Conservation (phyloP, 2,888 invertebrate genomes). For the Luffia ferchaultella region DNA sequence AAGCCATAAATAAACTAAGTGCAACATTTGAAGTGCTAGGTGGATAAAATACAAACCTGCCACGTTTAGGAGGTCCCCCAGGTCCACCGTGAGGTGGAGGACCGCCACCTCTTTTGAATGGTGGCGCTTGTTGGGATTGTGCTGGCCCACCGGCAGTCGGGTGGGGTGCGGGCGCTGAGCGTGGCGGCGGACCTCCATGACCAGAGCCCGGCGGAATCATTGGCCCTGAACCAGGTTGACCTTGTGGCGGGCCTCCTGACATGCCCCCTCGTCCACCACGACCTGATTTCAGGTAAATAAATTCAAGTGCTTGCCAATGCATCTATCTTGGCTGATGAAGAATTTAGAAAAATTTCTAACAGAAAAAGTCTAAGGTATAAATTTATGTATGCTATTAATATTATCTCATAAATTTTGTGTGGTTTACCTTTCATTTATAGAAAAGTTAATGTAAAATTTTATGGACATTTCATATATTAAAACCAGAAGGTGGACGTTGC, state of each 20-base stretch:
- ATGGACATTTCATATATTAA: no score
- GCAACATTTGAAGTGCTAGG: no score
- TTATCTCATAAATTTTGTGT: no score
- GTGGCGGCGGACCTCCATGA: slow-evolving; percentile 18
- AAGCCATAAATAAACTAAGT: no score
- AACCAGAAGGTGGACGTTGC: no score
- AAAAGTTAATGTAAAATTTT: no score
- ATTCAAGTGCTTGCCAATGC: no score
- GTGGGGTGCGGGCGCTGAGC: slow-evolving; percentile 22
- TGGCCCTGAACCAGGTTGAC: slow-evolving; percentile 3
- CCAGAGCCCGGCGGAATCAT: slow-evolving; percentile 2
- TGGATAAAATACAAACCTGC: slow-evolving; percentile 43
- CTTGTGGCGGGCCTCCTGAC: neutral
- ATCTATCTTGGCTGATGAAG: no score
- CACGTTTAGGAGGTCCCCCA: slow-evolving; percentile 48
- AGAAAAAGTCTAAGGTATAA: no score
- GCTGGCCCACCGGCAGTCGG: slow-evolving; percentile 21
- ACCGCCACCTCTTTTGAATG: slow-evolving; percentile 43
- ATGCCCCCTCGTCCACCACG: slow-evolving; percentile 26
- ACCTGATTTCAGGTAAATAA: slow-evolving; percentile 17
- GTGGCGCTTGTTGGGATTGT: slow-evolving; percentile 21
- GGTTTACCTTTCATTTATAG: no score
- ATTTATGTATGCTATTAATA: no score
- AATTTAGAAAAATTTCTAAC: no score
- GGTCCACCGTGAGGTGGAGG: slow-evolving; percentile 37